These are phyloP conservation scores for Drosophila virilis DNA, from an alignment of 1,140 invertebrate genomes.

Conservation along the genomic window DNA sequence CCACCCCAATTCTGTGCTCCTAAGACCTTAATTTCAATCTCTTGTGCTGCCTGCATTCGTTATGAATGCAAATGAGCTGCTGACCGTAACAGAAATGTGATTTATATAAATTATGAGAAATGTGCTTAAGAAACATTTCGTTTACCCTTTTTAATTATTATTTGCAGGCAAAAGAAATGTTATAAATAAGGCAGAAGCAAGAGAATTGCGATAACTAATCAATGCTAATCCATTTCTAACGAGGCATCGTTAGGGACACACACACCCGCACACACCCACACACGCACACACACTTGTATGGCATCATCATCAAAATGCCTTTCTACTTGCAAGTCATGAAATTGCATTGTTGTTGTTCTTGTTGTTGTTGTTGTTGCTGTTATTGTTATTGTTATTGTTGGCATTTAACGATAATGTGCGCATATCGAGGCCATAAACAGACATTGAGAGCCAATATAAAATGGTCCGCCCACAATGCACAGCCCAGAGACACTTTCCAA, in stretches of 20 bases:
- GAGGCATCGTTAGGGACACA: slow-evolving; percentile 58
- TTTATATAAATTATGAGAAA: slow-evolving; percentile 49
- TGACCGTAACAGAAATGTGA: slow-evolving; percentile 46
- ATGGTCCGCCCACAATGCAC: slow-evolving; percentile 14
- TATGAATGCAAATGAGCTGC: slow-evolving; percentile 53
- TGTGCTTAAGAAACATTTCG: slow-evolving; percentile 11
- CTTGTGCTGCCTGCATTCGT: slow-evolving; percentile 28
- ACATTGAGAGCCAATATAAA: slow-evolving; percentile 57
- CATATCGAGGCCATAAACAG: slow-evolving; percentile 74
- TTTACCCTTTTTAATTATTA: slow-evolving; percentile 41
- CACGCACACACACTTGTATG: slow-evolving; percentile 57
- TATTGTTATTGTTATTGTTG: slow-evolving; percentile 47
- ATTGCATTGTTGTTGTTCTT: slow-evolving; percentile 66
- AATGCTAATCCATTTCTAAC: slow-evolving; percentile 81
- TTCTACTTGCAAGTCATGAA: slow-evolving; percentile 69
- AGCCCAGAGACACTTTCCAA: slow-evolving; percentile 11
- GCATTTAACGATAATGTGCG: slow-evolving; percentile 74
- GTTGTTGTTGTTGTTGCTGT: slow-evolving; percentile 9
- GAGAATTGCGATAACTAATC: slow-evolving; percentile 57
- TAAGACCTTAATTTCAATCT: slow-evolving; percentile 23
- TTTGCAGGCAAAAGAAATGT: neutral
- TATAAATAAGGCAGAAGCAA: slow-evolving; percentile 15
- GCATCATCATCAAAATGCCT: slow-evolving; percentile 68
- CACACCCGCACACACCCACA: slow-evolving; percentile 21
- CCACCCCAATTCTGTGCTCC: neutral